A percentile compares a stretch with the other conserved stretches of the same genome.
phyloP scores from a whole-genome alignment of 2,113 vertebrate genomes.

The Nansenia antarctica region DNA sequence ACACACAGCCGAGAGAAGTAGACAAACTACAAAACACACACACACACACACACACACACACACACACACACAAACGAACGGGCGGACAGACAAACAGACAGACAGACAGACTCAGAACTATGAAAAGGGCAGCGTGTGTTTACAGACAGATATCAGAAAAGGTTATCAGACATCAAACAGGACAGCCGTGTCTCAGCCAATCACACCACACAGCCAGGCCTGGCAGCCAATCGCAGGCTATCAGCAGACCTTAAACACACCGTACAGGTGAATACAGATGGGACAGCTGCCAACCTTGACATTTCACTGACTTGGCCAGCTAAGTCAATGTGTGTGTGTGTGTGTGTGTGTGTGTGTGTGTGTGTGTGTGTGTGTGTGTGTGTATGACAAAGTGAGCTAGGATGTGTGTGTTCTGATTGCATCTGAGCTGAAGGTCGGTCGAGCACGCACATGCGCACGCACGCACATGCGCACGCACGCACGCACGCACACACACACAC shows the following conservation, averaged over 20 bases:
- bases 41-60: background rate
- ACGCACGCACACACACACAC: slow-evolving; percentile 32
- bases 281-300: slow-evolving; percentile 71
- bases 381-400: background rate
- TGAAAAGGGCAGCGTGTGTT: slow-evolving; percentile 75
- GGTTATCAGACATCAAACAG: slow-evolving; percentile 75
- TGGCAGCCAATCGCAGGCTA: slow-evolving; percentile 49
- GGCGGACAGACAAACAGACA: slow-evolving; percentile 5
- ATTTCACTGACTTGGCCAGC: slow-evolving; percentile 66
- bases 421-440: slow-evolving; percentile 60
- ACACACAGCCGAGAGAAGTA: slow-evolving; percentile 8
- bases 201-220: slow-evolving; percentile 36
- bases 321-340: slow-evolving; percentile 21
- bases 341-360: slow-evolving; percentile 22
- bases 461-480: background rate
- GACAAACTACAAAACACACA: background rate
- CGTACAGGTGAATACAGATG: slow-evolving; percentile 65
- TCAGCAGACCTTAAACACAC: slow-evolving; percentile 55
- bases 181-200: slow-evolving; percentile 66
- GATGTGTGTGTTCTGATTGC: slow-evolving; percentile 25
- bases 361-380: slow-evolving; percentile 52
- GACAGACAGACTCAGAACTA: slow-evolving; percentile 51
- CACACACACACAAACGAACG: slow-evolving; percentile 2
- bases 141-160: slow-evolving; percentile 73
- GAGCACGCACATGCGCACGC: slow-evolving; percentile 10